Percentiles rank a stretch among this genome's conserved stretches.
Conservation (phyloP, 2,888 invertebrate species). For the Lymantria dispar region DNA sequence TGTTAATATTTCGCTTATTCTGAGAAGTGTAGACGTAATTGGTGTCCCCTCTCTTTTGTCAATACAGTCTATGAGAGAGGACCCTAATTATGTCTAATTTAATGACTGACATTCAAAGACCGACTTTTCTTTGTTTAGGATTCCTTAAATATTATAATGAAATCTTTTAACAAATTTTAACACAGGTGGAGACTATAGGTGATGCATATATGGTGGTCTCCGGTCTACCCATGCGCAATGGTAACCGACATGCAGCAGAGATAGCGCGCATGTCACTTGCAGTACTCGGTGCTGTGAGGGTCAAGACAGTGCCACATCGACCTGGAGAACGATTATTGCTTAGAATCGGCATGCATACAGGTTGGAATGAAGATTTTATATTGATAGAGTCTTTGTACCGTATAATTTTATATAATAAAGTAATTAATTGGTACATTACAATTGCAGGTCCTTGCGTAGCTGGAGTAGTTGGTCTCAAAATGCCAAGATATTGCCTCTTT, state of each 20-base stretch:
- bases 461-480: conserved; percentile 96
- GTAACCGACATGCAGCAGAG: conserved; percentile 94
- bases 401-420: too few relatives aligned
- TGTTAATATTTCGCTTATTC: too few relatives aligned
- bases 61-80: too few relatives aligned
- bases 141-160: not conserved
- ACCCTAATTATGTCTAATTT: too few relatives aligned
- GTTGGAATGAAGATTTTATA: conserved; percentile 47
- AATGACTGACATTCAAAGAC: too few relatives aligned
- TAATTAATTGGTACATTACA: not conserved
- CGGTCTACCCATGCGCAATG: conserved; percentile 96
- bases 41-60: too few relatives aligned
- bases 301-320: conserved; percentile 95
- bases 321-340: conserved; percentile 93
- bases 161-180: not conserved
- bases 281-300: conserved; percentile 91
- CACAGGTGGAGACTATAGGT: conserved; percentile 92
- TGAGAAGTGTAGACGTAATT: too few relatives aligned
- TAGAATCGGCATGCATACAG: conserved; percentile 96
- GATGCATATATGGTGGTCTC: conserved; percentile 94
- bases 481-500: conserved; percentile 96
- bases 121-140: too few relatives aligned
- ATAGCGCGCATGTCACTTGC: conserved; percentile 96
- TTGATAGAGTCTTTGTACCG: too few relatives aligned
- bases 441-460: conserved; percentile 88